Base-by-base conservation (phyloP, 2,888 invertebrate genomes). In the Platynereis dumerilii region DNA sequence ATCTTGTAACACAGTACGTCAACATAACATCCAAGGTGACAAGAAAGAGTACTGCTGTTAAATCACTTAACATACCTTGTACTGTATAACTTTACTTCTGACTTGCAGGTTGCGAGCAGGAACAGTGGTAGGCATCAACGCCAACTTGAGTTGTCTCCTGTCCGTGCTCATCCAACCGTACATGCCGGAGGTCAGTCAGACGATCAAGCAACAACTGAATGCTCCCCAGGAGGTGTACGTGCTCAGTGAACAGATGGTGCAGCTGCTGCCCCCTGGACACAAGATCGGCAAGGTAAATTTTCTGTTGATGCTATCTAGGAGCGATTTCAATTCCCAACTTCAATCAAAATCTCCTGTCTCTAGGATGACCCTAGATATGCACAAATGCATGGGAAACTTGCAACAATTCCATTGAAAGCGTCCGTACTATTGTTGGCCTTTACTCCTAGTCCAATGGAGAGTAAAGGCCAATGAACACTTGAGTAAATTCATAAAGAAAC, bases 101-200 rank as follows among this genome's bases (percentile, higher is more conserved):
- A 44, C 60, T 69, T 74, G 26, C 73, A 86, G 85, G 72, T 74
- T 84, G 60, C 88, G 91, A 29, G 95, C 94, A 0, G 91, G 91
- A 0, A 92, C 93, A 0, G 91, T 96, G 0, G 90, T 96, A 58
- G 94, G 92, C 0, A 79, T 98, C 27, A 92, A 92, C 71, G 89
- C 89, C 71, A 94, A 95, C 80, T 85, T 95, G 76, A 90, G 89
- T 68, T 92, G 89, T 71, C 86, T 96, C 0, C 83, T 99, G 66
- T 90, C 94, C 1, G 88, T 91, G 0, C 84, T 98, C 20, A 83
- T 98, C 34, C 89, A 91, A 65, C 98, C 99, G 0, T 97, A 92
- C 85, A 93, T 97, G 92, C 99, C 99, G 0, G 87, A 88, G 57
- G 90, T 92, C 0, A 88, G 90, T 42, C 85, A 89, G 0, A 87